A percentile compares a stretch with the other conserved stretches of the same genome.
Conservation (phyloP, 2,888 invertebrate species). For the Trissonchulus latispiculum region DNA sequence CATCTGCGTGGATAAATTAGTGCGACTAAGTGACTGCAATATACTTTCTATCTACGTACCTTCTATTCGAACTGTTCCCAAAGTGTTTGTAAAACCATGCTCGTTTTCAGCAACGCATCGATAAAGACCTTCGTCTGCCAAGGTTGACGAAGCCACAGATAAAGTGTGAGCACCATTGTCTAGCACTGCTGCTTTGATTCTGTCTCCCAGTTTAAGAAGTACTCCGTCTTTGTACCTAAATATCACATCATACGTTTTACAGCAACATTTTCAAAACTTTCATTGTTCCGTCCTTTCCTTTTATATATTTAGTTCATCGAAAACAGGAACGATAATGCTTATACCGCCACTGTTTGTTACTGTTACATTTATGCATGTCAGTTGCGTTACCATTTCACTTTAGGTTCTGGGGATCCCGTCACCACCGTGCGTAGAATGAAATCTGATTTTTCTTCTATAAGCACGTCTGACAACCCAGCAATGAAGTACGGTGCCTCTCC, state of each 20-base stretch:
- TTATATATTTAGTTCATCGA: no score
- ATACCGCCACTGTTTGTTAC: no score
- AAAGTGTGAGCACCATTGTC: conserved; percentile 36
- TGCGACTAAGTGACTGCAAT: no score
- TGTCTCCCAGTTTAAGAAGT: conserved; percentile 33
- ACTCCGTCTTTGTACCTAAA: conserved; percentile 39
- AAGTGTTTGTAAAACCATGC: conserved; percentile 39
- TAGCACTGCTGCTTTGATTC: conserved; percentile 29
- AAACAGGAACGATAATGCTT: no score
- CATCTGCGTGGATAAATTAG: neutral
- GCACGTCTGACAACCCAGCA: conserved; percentile 37
- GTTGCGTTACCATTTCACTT: conserved; percentile 38
- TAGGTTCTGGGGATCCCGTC: conserved; percentile 40
- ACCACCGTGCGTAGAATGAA: conserved; percentile 41
- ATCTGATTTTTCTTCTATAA: conserved; percentile 35
- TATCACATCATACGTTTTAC: no score
- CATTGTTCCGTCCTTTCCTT: no score
- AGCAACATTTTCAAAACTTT: no score
- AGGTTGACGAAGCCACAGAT: conserved; percentile 34
- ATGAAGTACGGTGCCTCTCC: conserved; percentile 42
- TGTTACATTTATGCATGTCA: no score
- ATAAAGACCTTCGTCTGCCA: conserved; percentile 42
- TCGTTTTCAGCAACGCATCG: conserved; percentile 40
- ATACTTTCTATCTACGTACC: no score
- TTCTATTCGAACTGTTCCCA: conserved; percentile 39